Evolutionary conservation across 2,113 vertebrate species (phyloP).

Genomic region (Panthera uncia): DNA sequence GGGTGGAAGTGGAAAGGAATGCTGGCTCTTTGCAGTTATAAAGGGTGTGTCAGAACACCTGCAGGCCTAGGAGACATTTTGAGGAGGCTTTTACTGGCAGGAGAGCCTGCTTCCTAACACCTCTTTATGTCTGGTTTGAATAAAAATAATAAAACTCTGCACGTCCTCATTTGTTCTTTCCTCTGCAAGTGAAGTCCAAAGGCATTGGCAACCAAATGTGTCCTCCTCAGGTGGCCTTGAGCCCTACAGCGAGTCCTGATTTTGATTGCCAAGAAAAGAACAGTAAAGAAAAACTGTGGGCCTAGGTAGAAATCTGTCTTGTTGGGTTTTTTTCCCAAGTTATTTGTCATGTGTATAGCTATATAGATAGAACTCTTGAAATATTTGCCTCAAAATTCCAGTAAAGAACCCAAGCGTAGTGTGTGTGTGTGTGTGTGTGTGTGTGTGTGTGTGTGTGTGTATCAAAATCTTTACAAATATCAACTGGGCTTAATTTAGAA

Average conservation of each 20-base stretch:
- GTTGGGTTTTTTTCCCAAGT: not conserved
- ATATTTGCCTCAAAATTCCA: not conserved
- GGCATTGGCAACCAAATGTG: not conserved
- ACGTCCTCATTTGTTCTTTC: constrained; percentile 51
- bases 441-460: not conserved
- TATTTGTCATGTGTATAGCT: not conserved
- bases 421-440: not conserved
- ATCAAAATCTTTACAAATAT: constrained; percentile 6
- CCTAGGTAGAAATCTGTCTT: not conserved
- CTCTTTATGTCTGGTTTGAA: not conserved
- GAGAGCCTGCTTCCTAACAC: not conserved
- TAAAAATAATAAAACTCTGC: not conserved
- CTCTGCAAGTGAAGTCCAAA: not conserved
- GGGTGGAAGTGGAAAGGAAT: not conserved
- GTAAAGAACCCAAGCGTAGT: not conserved
- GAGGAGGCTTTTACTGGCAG: not conserved
- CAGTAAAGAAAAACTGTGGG: not conserved
- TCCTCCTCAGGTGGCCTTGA: not conserved
- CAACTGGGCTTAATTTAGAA: not conserved
- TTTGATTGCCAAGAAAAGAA: not conserved
- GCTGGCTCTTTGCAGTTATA: not conserved
- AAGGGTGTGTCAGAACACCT: not conserved
- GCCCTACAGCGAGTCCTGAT: not conserved
- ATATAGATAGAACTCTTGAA: not conserved
- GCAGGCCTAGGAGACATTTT: not conserved